phyloP scores from a whole-genome alignment of 2,888 invertebrate species.

The Heteromyza rotundicornis region DNA sequence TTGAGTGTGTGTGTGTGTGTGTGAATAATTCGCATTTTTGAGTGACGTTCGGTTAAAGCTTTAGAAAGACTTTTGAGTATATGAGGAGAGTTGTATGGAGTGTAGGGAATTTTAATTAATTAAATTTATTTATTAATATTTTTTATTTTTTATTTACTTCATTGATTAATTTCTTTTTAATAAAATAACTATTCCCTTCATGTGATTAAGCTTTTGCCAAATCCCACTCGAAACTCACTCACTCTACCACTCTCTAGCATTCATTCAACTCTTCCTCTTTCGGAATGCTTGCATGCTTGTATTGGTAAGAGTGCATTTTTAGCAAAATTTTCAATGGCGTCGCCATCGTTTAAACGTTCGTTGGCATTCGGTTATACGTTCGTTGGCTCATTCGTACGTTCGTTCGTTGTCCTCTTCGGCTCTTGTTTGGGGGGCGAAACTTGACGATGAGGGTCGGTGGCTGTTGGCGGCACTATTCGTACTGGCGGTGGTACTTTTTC shows the following conservation, averaged over 20 bases:
- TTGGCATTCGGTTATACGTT: background rate
- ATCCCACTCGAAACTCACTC: background rate
- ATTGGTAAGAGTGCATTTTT: constrained; percentile 16
- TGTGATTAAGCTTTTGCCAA: too few relatives aligned
- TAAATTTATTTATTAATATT: too few relatives aligned
- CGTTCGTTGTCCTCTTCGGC: background rate
- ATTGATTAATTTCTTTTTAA: too few relatives aligned
- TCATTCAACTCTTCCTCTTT: background rate
- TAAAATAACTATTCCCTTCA: too few relatives aligned
- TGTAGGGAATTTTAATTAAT: too few relatives aligned
- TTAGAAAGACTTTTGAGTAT: too few relatives aligned
- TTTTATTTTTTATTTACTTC: too few relatives aligned
- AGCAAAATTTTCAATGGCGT: constrained; percentile 44
- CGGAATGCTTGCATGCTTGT: background rate
- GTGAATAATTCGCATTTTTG: too few relatives aligned
- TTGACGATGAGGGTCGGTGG: background rate
- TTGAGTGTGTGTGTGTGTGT: too few relatives aligned
- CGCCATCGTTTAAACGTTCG: constrained; percentile 22
- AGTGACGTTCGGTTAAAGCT: too few relatives aligned
- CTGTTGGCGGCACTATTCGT: background rate
- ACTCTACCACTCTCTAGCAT: background rate
- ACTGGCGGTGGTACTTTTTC: constrained; percentile 23
- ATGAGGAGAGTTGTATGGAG: too few relatives aligned
- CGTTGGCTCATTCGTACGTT: background rate
- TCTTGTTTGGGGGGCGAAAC: background rate